Base-by-base conservation (phyloP, 2,113 vertebrate species). In the Rhea pennata region DNA sequence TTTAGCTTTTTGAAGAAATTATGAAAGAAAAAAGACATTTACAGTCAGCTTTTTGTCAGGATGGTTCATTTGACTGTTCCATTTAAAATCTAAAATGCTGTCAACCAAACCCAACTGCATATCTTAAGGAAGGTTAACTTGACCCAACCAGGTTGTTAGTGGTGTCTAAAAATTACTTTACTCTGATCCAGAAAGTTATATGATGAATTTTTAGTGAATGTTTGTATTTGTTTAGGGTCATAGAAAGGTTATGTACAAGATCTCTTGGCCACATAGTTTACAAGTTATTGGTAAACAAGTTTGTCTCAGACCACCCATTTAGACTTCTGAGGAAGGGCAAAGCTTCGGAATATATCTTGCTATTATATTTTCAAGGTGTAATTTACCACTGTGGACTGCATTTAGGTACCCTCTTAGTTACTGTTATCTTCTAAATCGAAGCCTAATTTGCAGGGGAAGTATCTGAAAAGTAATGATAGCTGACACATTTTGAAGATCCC, bases 111-210 rank as follows among this genome's bases (percentile, higher is more conserved):
- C 26, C 24, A 84, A 81, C 29, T 66, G 51, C 71, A 23, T 92
- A 67, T 92, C 96, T 94, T 91, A 71, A 71, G 56, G 81, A 84
- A 92, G 66, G 65, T 69, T 91, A 70, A 84, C 61, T 87, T 95
- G 73, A 95, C 84, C 93, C 87, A 81, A 36, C 12, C 61, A 89
- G 93, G 89, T 92, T 93, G 66, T 92, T 82, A 71, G 89, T 69
- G 51, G 66, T 92, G 42, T 93, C 62, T 87, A 65, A 69, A 92
- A 87, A 66, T 44, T 53, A 73, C 53, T 88, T 92, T 79, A 93
- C 73, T 33, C 81, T 89, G 66, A 75, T 27, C 51, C 48, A 85
- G 58, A 93, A 95, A 82, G 80, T 87, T 91, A 72, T 9, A 61
- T 15, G 1, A 4, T 66, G 12, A 85, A 84, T 77, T 94, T 95